Evolutionary conservation across 2,797 vertebrate species (phyloP), one percentile per base, ranked within the genome.

Genomic region (Molossus alvarezi): DNA sequence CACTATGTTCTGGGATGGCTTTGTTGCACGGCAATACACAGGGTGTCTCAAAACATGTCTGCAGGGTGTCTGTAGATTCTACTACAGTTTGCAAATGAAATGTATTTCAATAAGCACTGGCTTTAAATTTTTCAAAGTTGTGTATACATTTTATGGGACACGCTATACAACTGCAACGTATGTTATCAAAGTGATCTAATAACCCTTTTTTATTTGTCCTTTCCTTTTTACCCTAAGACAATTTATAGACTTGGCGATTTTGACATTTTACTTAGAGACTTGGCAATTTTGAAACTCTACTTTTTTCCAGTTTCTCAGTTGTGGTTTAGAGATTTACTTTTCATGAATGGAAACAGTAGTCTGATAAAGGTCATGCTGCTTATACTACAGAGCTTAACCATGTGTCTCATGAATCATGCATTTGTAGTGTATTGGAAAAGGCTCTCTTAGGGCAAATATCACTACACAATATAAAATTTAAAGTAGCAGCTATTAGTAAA

Each of bases 251-350:
- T 51, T 93, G 33, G 25, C 9, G 73, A 33, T 45, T 95, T 81
- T 91, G 58, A 89, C 82, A 53, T 93, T 81, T 4, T 71, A 12
- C 10, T 60, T 94, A 53, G 29, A 75, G 48, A 53, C 4, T 25
- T 72, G n/a, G 18, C 4, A 88, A 48, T 48, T 96, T 83, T 72
- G 48, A 92, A 87, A 55, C 79, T 73, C 5, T 77, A 11, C 12
- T 62, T 95, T 82, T 94, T 53, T 18, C n/a, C 23, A 80, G 79
- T 58, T 58, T 27, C 14, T 79, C 80, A 48, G 4, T 55, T 87
- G 53, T 81, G 23, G n/a, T 81, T 90, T 88, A 95, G 55, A 62
- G 37, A 77, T 94, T 88, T 62, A 15, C 6, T 29, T n/a, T 87
- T 71, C 51, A 69, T 27, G 51, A 71, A 71, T 88, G 20, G 17